Conservation (phyloP, 2,113 vertebrate species). For the Capra hircus region DNA sequence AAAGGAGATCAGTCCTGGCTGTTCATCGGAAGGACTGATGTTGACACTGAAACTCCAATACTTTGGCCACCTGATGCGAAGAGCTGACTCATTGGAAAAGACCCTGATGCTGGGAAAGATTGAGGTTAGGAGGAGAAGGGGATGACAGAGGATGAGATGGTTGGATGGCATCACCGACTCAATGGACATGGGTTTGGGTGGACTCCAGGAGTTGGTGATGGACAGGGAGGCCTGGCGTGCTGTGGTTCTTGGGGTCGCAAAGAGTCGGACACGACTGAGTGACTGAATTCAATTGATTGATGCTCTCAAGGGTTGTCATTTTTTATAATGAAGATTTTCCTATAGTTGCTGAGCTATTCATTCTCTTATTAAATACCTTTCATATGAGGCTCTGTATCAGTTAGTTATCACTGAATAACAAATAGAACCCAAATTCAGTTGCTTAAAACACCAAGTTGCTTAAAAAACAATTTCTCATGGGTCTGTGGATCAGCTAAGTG, state of each 20-base stretch:
- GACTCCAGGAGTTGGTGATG: no score
- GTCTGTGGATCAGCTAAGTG: background rate
- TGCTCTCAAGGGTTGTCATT: background rate
- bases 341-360: background rate
- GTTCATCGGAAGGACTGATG: no score
- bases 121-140: no score
- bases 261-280: background rate
- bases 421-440: background rate
- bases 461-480: background rate
- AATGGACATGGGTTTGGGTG: no score
- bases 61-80: no score
- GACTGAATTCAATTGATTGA: background rate
- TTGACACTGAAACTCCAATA: no score
- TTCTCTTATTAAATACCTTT: background rate
- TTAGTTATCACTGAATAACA: background rate
- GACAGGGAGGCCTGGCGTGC: no score
- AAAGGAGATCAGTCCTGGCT: no score
- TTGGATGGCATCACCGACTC: no score
- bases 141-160: no score
- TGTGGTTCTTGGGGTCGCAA: background rate
- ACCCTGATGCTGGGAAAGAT: no score
- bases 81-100: no score
- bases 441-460: background rate
- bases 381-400: background rate
- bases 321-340: background rate